These are phyloP conservation scores for Drosophila leonis DNA, from an alignment of 2,888 invertebrate species.

Conservation along the genomic window DNA sequence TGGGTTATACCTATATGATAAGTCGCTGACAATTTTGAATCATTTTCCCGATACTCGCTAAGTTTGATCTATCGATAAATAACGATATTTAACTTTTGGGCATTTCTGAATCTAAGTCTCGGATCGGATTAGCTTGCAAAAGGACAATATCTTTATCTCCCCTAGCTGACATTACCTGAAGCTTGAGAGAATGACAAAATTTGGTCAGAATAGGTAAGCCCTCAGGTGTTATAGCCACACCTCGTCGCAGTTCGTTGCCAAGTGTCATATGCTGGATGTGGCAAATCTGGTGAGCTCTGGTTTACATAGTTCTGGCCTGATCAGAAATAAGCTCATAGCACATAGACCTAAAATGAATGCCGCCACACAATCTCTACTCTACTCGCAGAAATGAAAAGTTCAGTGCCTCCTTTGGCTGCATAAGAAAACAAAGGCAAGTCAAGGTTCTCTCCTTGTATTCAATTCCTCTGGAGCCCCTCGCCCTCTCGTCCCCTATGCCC, in stretches of 20 bases:
- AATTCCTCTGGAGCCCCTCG: constrained; percentile 19
- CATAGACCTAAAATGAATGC: constrained; percentile 14
- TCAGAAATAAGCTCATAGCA: constrained; percentile 11
- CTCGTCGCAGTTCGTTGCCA: not conserved
- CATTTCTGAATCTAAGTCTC: not conserved
- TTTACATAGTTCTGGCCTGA: not conserved
- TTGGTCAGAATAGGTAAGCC: too few species aligned
- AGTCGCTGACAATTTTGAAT: not conserved
- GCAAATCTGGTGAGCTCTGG: not conserved
- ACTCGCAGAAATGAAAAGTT: constrained; percentile 56
- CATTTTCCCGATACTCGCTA: not conserved
- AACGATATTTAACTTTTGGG: not conserved
- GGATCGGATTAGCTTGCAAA: not conserved
- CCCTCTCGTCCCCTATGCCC: too few species aligned
- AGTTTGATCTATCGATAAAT: not conserved
- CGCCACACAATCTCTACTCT: constrained; percentile 1
- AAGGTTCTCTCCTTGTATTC: constrained; percentile 57
- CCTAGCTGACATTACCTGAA: not conserved
- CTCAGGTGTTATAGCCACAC: not conserved
- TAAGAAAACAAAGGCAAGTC: constrained; percentile 69
- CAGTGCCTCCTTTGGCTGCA: constrained; percentile 61
- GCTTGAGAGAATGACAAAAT: not conserved
- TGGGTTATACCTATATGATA: not conserved
- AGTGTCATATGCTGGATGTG: not conserved
- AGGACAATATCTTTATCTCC: not conserved